Conservation (phyloP, 2,797 vertebrate genomes). For the Rhabdophis nuchalis region DNA sequence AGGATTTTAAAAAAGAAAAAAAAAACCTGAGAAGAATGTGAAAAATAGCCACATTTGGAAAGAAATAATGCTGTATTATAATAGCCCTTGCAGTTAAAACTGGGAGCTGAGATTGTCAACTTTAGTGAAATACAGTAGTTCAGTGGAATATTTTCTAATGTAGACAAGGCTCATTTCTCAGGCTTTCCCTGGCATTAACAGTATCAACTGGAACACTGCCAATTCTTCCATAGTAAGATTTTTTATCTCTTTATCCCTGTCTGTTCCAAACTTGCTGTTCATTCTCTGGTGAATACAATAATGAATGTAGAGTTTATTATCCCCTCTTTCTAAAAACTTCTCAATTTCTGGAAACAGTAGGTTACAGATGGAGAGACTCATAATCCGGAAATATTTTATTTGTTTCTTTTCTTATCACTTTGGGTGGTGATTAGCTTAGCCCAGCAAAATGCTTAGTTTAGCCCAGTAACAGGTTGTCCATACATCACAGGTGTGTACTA, state of each 20-base stretch:
- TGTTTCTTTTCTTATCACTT: neutral
- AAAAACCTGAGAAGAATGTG: neutral
- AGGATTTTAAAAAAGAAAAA: neutral
- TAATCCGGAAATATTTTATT: neutral
- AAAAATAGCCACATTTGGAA: neutral
- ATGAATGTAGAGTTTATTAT: neutral
- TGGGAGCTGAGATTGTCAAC: neutral
- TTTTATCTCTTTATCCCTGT: neutral
- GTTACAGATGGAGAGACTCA: neutral
- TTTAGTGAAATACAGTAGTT: neutral
- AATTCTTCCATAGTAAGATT: neutral
- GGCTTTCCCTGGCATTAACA: neutral
- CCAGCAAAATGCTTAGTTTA: neutral
- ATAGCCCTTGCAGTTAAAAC: neutral
- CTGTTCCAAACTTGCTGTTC: neutral
- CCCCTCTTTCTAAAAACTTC: neutral
- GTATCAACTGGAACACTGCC: neutral
- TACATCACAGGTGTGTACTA: neutral
- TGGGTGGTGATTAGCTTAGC: neutral
- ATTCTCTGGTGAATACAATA: neutral
- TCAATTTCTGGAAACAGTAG: neutral
- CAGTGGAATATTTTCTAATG: neutral
- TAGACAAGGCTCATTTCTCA: neutral
- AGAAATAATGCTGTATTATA: neutral
- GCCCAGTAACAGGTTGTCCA: neutral